Base-by-base conservation (phyloP, 2,888 invertebrate species). In the Bugulina stolonifera region DNA sequence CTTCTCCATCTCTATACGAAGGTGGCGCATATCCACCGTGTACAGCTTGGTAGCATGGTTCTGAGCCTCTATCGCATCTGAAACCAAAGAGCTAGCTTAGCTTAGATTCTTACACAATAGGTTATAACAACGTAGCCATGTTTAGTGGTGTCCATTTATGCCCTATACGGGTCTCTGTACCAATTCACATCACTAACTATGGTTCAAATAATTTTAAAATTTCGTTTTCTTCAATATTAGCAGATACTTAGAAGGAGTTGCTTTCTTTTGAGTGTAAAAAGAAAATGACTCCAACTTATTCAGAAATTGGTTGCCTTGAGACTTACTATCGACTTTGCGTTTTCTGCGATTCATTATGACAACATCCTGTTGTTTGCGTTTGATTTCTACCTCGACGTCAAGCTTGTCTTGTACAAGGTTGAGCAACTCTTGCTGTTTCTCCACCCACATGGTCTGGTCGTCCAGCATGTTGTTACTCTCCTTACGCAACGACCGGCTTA, bases 361-460 rank as follows among this genome's bases (percentile, higher is more conserved):
- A 10, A 64, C 32, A 10, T 27, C 32, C n/a, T 32, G 27, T 14
- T 64, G 22, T 32, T n/a, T 2, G 3, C 27, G 32, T 32, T 64
- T 64, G 64, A 64, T 64, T 27, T 34, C 34, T 22, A 32, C n/a
- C 14, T 22, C 64, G 10, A 64, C 29, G 25, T 64, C 32, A n/a
- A 43, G 70, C 23, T 70, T 70, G 23, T 70, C 70, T 18, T 23
- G 23, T 5, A 70, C 27, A 14, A 70, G 43, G 70, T 22, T 54
- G n/a, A 70, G 35, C 10, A 54, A 70, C 70, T 70, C 70, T 3
- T 54, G 70, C 52, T 70, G 70, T 25, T 54, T 43, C 52, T 70
- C 70, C 70, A 70, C 25, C 70, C 70, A 70, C 54, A 70, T 43
- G 23, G 70, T 70, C 23, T 70, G 23, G 18, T 35, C 70, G 22